These are phyloP conservation scores for Eumacrocentrus americanus DNA, from an alignment of 2,888 invertebrate genomes.

Conservation along the genomic window DNA sequence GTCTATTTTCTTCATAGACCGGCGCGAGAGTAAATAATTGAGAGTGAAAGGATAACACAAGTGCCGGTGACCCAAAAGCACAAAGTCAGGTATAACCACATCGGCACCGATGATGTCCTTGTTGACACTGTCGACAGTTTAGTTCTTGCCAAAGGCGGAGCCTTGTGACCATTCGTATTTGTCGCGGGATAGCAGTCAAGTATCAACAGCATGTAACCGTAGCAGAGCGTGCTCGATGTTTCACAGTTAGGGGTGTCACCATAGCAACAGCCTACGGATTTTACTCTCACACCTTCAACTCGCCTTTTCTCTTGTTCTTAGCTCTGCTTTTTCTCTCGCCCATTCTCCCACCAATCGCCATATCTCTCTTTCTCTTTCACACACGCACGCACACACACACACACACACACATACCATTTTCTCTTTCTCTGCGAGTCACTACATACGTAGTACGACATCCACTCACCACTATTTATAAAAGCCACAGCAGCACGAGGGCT, in stretches of 20 bases:
- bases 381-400: no score
- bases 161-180: slow-evolving; percentile 25
- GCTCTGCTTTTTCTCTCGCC: slow-evolving; percentile 36
- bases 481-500: slow-evolving; percentile 30
- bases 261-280: slow-evolving; percentile 52
- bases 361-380: slow-evolving; percentile 31
- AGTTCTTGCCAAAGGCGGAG: slow-evolving; percentile 24
- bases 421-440: slow-evolving; percentile 22
- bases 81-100: slow-evolving; percentile 5
- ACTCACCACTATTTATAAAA: slow-evolving; percentile 43
- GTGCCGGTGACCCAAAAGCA: no score
- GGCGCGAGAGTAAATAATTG: slow-evolving; percentile 4
- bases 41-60: slow-evolving; percentile 3
- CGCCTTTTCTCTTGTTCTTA: slow-evolving; percentile 30
- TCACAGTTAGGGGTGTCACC: slow-evolving; percentile 47
- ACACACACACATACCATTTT: no score
- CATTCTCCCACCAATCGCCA: slow-evolving; percentile 27
- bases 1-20: slow-evolving; percentile 15
- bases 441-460: slow-evolving; percentile 27
- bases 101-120: slow-evolving; percentile 4
- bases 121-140: slow-evolving; percentile 27
- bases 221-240: slow-evolving; percentile 44
- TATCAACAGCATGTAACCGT: slow-evolving; percentile 42
- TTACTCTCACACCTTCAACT: slow-evolving; percentile 41
- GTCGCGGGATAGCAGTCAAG: slow-evolving; percentile 30